Percentiles rank a stretch among this genome's conserved stretches.
Conservation (phyloP, 2,888 invertebrate genomes). For the Aphidius colemani region DNA sequence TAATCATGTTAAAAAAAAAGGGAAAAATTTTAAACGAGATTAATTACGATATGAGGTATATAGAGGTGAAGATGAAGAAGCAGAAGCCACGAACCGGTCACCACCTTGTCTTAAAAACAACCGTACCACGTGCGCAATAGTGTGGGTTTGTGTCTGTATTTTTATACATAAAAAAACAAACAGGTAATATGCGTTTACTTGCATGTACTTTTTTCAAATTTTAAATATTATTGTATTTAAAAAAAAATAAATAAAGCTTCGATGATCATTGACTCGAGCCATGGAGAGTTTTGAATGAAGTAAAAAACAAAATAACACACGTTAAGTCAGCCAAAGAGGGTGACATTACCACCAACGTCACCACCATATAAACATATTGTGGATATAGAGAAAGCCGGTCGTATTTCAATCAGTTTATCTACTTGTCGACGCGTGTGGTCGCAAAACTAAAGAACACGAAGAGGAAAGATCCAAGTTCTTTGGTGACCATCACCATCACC, state of each 20-base stretch:
- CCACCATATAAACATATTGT: background rate
- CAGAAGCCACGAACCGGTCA: conserved; percentile 38
- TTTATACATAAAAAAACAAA: background rate
- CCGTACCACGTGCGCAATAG: conserved; percentile 27
- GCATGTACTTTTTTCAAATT: background rate
- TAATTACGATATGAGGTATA: conserved; percentile 22
- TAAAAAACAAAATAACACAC: no score
- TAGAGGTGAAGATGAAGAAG: conserved; percentile 31
- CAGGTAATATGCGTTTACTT: background rate
- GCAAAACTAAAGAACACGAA: conserved; percentile 26
- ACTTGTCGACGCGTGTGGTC: conserved; percentile 60
- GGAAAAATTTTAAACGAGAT: conserved; percentile 23
- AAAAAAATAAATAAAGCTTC: no score
- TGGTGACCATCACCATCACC: conserved; percentile 13
- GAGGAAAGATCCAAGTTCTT: conserved; percentile 6
- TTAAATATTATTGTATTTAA: no score
- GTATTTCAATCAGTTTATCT: conserved; percentile 60
- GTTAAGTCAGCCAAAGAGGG: background rate
- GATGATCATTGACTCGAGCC: no score
- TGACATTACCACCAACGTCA: background rate
- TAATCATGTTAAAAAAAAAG: conserved; percentile 6
- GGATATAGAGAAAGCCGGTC: conserved; percentile 43
- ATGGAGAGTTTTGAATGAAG: no score
- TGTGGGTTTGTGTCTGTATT: background rate
- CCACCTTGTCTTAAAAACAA: conserved; percentile 24